Evolutionary conservation across 2,888 invertebrate genomes (phyloP).

Genomic region (Linyphia triangularis): DNA sequence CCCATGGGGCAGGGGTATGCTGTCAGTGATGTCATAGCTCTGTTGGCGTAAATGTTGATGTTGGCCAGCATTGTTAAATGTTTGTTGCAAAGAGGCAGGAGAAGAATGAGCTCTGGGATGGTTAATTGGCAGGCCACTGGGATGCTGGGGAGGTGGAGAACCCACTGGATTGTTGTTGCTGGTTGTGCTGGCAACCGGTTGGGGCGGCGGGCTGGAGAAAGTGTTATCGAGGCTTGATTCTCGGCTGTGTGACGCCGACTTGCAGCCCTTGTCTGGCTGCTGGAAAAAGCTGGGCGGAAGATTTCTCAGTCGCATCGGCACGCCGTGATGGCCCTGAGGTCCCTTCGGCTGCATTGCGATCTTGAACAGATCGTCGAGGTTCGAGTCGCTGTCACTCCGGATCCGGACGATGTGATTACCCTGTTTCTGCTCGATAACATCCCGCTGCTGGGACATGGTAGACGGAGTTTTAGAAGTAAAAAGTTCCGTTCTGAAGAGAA

Average conservation of each 20-base stretch:
- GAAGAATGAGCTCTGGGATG: conserved; percentile 97
- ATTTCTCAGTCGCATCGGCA: conserved; percentile 97
- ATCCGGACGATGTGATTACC: conserved; percentile 87
- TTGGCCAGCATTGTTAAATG: conserved; percentile 82
- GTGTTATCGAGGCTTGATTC: conserved; percentile 91
- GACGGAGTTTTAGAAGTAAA: background rate
- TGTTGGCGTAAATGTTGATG: conserved; percentile 81
- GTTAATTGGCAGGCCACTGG: conserved; percentile 83
- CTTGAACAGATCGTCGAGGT: conserved; percentile 96
- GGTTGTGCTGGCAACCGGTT: conserved; percentile 2
- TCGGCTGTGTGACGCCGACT: conserved; percentile 94
- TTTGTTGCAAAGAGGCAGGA: conserved; percentile 96
- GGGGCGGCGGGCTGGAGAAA: conserved; percentile 77
- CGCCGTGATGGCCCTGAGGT: conserved; percentile 90
- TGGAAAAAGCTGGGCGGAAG: conserved; percentile 98
- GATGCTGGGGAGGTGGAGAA: conserved; percentile 62
- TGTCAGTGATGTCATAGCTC: conserved; percentile 79
- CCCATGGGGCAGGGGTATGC: conserved; percentile 80
- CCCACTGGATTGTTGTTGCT: conserved; percentile 18
- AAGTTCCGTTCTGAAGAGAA: background rate
- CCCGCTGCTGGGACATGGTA: conserved; percentile 74
- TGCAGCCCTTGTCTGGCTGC: conserved; percentile 95
- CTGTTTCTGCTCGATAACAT: conserved; percentile 77
- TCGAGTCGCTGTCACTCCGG: conserved; percentile 96
- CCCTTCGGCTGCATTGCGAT: conserved; percentile 90